These are phyloP conservation scores for Galaxea fascicularis DNA, from an alignment of 92 coral and sea anemone genomes.

Conservation along the genomic window DNA sequence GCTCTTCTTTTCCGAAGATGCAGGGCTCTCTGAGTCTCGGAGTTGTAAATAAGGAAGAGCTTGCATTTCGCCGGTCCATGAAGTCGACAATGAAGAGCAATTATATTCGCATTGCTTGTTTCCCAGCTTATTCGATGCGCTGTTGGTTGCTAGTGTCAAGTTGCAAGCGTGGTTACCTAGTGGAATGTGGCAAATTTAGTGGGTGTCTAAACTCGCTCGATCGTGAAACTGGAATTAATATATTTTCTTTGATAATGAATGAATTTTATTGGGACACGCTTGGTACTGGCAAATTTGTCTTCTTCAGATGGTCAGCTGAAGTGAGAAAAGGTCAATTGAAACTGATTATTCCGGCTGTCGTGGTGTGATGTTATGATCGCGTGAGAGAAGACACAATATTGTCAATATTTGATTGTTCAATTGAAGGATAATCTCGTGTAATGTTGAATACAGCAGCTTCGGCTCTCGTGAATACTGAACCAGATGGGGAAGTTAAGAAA, in stretches of 20 bases:
- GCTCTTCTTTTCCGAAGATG: slow-evolving; percentile 57
- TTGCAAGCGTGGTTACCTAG: slow-evolving; percentile 46
- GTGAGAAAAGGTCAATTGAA: not conserved
- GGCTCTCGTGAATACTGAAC: slow-evolving; percentile 24
- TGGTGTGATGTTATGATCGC: slow-evolving; percentile 3
- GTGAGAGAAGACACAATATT: not conserved
- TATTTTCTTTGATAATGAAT: not conserved
- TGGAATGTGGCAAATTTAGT: slow-evolving; percentile 7
- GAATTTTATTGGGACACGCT: not conserved
- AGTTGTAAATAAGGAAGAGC: slow-evolving; percentile 68
- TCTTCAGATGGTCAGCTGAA: not conserved
- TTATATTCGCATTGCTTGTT: slow-evolving; percentile 5
- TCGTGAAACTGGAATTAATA: slow-evolving; percentile 1
- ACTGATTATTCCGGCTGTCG: not conserved
- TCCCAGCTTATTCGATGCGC: not conserved
- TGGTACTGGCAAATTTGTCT: not conserved
- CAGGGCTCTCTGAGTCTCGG: slow-evolving; percentile 48
- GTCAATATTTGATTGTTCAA: slow-evolving; percentile 1
- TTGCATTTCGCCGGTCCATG: slow-evolving; percentile 56
- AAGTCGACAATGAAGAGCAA: not conserved
- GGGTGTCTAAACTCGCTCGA: not conserved
- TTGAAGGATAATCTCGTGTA: not conserved
- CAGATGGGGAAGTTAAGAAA: not conserved
- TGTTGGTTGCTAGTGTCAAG: slow-evolving; percentile 32
- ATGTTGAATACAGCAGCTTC: slow-evolving; percentile 59